Percentiles rank a stretch among this genome's conserved stretches.
These are phyloP conservation scores for Sinohyriopsis cumingii DNA, from an alignment of 2,888 invertebrate genomes.

Conservation along the genomic window DNA sequence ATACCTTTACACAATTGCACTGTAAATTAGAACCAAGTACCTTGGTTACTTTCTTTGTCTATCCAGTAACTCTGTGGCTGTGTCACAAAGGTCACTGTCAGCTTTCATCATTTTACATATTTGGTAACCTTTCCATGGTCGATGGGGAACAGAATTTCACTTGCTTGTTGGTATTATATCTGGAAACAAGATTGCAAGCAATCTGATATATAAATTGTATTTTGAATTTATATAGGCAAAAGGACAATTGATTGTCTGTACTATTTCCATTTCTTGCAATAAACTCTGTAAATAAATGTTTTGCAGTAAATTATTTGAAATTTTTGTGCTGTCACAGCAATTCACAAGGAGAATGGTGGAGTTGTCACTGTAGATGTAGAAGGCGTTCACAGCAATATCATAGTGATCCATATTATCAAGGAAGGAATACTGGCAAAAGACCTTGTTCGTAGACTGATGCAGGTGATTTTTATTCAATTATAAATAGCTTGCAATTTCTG, in stretches of 20 bases:
- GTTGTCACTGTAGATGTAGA: conserved; percentile 40
- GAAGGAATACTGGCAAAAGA: conserved; percentile 35
- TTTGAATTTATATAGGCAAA: background rate
- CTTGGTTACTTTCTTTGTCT: too few relatives aligned
- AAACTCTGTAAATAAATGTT: background rate
- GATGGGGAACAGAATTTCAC: too few relatives aligned
- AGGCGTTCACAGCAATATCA: conserved; percentile 55
- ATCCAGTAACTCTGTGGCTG: too few relatives aligned
- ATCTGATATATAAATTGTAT: background rate
- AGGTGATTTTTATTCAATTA: conserved; percentile 35
- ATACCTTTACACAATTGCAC: too few relatives aligned
- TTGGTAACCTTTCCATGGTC: too few relatives aligned
- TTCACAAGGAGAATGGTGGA: conserved; percentile 27
- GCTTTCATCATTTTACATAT: too few relatives aligned
- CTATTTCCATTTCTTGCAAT: background rate
- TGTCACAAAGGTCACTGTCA: too few relatives aligned
- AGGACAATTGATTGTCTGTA: background rate
- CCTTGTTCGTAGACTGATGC: conserved; percentile 41
- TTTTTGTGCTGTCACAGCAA: conserved; percentile 24
- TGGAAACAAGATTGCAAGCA: too few relatives aligned
- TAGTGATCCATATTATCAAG: conserved; percentile 49
- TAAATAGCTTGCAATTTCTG: background rate
- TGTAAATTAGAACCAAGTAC: too few relatives aligned
- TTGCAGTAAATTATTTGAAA: background rate
- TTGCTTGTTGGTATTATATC: too few relatives aligned